Evolutionary conservation across 1,140 invertebrate species (phyloP).

Genomic region (Olivierus martensii): DNA sequence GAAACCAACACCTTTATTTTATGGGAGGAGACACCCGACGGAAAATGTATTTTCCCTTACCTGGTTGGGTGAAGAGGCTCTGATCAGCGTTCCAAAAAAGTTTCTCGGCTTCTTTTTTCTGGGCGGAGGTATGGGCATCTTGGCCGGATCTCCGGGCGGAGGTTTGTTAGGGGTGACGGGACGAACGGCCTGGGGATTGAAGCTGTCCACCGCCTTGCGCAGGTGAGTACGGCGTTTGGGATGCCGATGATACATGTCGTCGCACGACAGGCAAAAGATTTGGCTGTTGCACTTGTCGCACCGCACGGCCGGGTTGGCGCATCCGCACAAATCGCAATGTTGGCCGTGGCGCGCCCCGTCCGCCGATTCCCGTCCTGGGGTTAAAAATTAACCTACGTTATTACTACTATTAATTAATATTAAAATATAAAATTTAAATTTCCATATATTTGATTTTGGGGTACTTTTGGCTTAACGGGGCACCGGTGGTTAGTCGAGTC

Average conservation of each 20-base stretch:
- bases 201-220: slow-evolving; percentile 40
- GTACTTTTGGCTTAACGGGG: too few species aligned
- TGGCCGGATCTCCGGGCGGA: slow-evolving; percentile 33
- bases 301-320: slow-evolving; percentile 50
- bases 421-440: too few species aligned
- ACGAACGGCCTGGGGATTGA: background rate
- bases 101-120: slow-evolving; percentile 42
- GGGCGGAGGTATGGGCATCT: slow-evolving; percentile 66
- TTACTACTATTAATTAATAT: too few species aligned
- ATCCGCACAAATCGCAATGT: slow-evolving; percentile 65
- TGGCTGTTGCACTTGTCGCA: slow-evolving; percentile 64
- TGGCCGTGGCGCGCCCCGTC: slow-evolving; percentile 5
- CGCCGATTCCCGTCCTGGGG: background rate
- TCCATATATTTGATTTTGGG: too few species aligned
- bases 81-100: slow-evolving; percentile 11
- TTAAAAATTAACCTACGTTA: too few species aligned
- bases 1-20: background rate
- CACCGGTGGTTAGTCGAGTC: too few species aligned
- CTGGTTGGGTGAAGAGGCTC: background rate
- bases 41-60: background rate
- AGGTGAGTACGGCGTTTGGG: slow-evolving; percentile 66
- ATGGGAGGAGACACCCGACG: background rate
- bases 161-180: slow-evolving; percentile 10
- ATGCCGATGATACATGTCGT: slow-evolving; percentile 87
- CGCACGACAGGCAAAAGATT: slow-evolving; percentile 56